A percentile compares a stretch with the other conserved stretches of the same genome.
Evolutionary conservation across 2,113 vertebrate genomes (phyloP).

Genomic region (Mus pahari): DNA sequence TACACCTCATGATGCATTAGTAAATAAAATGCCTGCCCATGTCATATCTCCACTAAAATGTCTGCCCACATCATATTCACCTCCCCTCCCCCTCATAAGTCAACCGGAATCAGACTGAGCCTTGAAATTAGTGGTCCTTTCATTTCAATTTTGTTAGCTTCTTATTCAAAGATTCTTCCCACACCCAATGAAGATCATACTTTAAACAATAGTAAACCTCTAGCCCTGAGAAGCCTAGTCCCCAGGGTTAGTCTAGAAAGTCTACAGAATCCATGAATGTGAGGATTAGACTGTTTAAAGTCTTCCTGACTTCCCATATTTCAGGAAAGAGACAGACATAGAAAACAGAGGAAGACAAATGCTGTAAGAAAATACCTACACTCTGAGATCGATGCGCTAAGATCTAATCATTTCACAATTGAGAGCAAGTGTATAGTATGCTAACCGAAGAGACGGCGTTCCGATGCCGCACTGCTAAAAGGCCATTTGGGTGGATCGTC

Average conservation of each 20-base stretch:
- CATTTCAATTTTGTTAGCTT: not conserved
- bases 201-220: conserved; percentile 7
- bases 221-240: not conserved
- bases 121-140: conserved; percentile 11
- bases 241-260: conserved; percentile 13
- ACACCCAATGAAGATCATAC: not conserved
- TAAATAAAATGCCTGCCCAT: not conserved
- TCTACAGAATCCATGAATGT: not conserved
- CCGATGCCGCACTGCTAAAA: not conserved
- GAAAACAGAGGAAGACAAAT: not conserved
- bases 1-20: not conserved
- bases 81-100: not conserved
- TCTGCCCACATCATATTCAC: not conserved
- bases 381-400: not conserved
- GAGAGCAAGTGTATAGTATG: not conserved
- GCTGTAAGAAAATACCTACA: not conserved
- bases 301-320: conserved; percentile 1
- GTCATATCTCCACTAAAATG: not conserved
- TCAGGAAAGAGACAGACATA: not conserved
- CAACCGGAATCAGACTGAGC: not conserved
- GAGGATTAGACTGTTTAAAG: not conserved
- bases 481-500: not conserved
- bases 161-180: not conserved
- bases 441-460: not conserved
- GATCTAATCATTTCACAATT: not conserved